These are phyloP conservation scores for Dusona sp. DNA, from an alignment of 2,888 invertebrate genomes.

Conservation along the genomic window DNA sequence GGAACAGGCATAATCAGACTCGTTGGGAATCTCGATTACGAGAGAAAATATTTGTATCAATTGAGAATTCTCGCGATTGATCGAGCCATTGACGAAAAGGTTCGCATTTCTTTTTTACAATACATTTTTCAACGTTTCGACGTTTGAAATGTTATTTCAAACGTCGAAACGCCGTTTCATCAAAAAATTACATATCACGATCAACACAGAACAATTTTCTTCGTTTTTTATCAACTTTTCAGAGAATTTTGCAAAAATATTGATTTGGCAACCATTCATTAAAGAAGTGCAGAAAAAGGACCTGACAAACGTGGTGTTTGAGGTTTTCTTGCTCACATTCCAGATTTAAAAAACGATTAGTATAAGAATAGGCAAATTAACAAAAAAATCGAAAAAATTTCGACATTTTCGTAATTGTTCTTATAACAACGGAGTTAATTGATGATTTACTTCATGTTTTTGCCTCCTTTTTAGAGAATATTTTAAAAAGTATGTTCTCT, in stretches of 20 bases:
- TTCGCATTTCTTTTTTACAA: conserved; percentile 76
- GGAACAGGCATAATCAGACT: conserved; percentile 94
- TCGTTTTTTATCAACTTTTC: background rate
- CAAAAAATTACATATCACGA: background rate
- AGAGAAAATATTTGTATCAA: conserved; percentile 94
- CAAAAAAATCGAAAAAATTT: too few species aligned
- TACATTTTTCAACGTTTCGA: background rate
- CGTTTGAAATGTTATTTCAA: background rate
- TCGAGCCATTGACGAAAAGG: conserved; percentile 88
- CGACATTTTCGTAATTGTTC: too few species aligned
- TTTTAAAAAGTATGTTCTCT: background rate
- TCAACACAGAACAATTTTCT: background rate
- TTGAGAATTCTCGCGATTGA: conserved; percentile 93
- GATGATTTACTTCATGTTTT: background rate
- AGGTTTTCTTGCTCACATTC: too few species aligned
- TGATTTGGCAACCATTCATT: background rate
- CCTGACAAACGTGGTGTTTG: too few species aligned
- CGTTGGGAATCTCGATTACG: conserved; percentile 92
- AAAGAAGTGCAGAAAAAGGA: too few species aligned
- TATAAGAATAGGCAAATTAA: too few species aligned
- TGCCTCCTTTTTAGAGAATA: background rate
- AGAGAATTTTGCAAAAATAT: background rate
- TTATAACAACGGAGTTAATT: too few species aligned
- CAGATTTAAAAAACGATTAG: too few species aligned
- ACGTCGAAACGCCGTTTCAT: background rate